phyloP scores from a whole-genome alignment of 2,797 vertebrate species.

The Coregonus sp. region DNA sequence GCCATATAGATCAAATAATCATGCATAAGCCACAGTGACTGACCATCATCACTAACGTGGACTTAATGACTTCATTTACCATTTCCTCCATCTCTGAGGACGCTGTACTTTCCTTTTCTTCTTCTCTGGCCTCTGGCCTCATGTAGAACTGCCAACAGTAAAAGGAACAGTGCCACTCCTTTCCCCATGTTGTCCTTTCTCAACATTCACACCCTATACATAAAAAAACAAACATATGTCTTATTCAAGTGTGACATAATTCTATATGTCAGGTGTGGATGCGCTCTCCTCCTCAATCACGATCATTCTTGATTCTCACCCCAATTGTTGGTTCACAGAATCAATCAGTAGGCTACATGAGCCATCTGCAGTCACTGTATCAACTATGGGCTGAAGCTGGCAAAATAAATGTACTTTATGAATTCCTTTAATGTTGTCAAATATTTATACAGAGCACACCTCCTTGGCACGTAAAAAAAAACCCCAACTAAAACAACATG shows the following conservation, averaged over 20 bases:
- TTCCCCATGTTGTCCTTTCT: constrained; percentile 74
- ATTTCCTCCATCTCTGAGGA: constrained; percentile 60
- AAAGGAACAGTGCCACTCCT: constrained; percentile 64
- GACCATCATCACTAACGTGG: constrained; percentile 20
- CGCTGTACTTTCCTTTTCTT: constrained; percentile 69
- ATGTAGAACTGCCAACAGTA: constrained; percentile 69
- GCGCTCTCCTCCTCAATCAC: not conserved
- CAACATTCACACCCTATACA: constrained; percentile 57
- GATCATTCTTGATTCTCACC: not conserved
- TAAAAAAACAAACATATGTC: constrained; percentile 10
- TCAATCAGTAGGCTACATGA: not conserved
- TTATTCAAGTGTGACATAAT: not conserved
- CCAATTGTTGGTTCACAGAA: not conserved
- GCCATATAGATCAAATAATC: not conserved
- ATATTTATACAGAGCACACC: not conserved
- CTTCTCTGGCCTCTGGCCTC: constrained; percentile 70
- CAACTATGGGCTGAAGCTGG: not conserved
- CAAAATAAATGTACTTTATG: not conserved
- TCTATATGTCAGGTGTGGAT: not conserved
- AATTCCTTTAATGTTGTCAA: not conserved
- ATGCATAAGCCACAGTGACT: constrained; percentile 2
- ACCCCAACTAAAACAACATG: not conserved
- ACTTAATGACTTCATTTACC: constrained; percentile 55
- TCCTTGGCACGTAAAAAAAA: not conserved
- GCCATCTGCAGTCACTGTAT: not conserved